Conservation (phyloP, 1,140 invertebrate genomes). For the Archegozetes longisetosus region DNA sequence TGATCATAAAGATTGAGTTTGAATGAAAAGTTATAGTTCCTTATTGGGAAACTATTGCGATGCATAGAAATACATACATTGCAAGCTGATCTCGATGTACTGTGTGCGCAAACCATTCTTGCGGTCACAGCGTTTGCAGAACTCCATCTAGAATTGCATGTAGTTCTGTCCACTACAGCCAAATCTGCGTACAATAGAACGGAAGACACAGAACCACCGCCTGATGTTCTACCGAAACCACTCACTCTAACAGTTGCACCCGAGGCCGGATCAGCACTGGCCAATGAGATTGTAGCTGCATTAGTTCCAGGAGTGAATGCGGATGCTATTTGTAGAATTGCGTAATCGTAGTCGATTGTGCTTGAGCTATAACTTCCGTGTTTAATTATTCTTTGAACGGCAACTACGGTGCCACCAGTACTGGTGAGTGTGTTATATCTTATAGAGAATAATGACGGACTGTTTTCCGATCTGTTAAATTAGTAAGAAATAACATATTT, state of each 20-base stretch:
- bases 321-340: neutral
- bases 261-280: neutral
- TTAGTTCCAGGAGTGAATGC: neutral
- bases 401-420: too few relatives aligned
- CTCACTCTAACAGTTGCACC: neutral
- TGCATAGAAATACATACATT: neutral
- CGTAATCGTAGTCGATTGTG: neutral
- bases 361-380: neutral
- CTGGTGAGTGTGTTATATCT: too few relatives aligned
- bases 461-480: too few relatives aligned
- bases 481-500: too few relatives aligned
- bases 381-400: too few relatives aligned
- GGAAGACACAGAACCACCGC: neutral
- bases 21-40: too few relatives aligned
- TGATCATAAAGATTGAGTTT: too few relatives aligned
- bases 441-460: too few relatives aligned
- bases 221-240: neutral
- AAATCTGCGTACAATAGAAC: neutral
- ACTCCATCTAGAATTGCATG: neutral
- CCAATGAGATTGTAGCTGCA: neutral
- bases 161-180: neutral
- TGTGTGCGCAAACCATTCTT: neutral
- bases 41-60: too few relatives aligned
- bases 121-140: neutral
- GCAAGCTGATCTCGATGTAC: neutral